A percentile compares a stretch with the other conserved stretches of the same genome.
phyloP scores from a whole-genome alignment of 2,888 invertebrate genomes.

The Disparrhopalites patrizii region DNA sequence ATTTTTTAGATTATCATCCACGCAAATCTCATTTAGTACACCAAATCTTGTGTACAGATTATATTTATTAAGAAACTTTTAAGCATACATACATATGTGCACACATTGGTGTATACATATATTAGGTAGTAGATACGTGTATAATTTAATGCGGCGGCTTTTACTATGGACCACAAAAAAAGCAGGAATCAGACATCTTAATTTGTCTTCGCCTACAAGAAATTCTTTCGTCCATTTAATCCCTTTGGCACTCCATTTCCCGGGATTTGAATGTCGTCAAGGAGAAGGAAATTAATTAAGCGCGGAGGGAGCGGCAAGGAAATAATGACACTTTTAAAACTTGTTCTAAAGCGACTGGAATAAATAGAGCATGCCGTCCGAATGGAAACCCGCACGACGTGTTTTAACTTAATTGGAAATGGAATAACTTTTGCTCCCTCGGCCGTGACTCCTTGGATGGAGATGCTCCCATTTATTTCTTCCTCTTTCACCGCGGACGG shows the following conservation, averaged over 20 bases:
- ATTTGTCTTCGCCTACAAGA: no score
- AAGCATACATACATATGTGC: no score
- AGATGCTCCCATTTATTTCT: not conserved
- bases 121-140: no score
- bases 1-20: no score
- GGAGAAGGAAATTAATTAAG: conserved; percentile 30
- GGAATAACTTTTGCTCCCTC: not conserved
- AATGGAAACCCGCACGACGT: conserved; percentile 30
- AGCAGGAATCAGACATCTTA: no score
- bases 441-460: not conserved
- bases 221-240: no score
- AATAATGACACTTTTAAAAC: conserved; percentile 19
- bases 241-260: conserved; percentile 12
- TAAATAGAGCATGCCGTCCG: conserved; percentile 18
- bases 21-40: no score
- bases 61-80: no score
- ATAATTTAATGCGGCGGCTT: no score
- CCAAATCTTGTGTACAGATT: no score
- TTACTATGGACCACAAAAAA: no score
- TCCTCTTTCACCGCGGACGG: not conserved
- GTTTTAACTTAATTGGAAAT: conserved; percentile 22
- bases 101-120: no score
- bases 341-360: conserved; percentile 18
- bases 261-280: conserved; percentile 23
- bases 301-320: conserved; percentile 26